Percentiles rank a stretch among this genome's conserved stretches.
These are phyloP conservation scores for Caenorhabditis virilis DNA, from an alignment of 2,888 invertebrate species.

Conservation along the genomic window DNA sequence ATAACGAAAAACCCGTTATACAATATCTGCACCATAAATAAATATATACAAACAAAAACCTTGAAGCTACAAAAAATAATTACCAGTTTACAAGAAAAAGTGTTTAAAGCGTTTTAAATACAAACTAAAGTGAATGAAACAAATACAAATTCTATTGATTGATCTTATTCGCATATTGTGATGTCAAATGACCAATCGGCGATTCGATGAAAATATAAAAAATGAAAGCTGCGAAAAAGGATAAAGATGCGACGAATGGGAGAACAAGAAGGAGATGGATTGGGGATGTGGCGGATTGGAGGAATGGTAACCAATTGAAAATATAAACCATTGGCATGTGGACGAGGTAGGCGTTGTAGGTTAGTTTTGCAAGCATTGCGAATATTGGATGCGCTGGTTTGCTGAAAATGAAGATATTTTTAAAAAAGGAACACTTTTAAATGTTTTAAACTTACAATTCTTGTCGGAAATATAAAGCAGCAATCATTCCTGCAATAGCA, in stretches of 20 bases:
- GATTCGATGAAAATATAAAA: conserved; percentile 64
- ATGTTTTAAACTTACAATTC: conserved; percentile 32
- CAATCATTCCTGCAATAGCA: conserved; percentile 56
- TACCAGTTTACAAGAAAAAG: background rate
- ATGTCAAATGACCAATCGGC: conserved; percentile 40
- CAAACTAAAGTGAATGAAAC: background rate
- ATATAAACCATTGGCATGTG: conserved; percentile 67
- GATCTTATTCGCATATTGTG: conserved; percentile 22
- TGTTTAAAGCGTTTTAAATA: conserved; percentile 1
- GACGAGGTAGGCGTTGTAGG: conserved; percentile 62
- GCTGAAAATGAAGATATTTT: conserved; percentile 35
- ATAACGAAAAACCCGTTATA: no score
- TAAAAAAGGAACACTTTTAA: background rate
- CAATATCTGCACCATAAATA: no score
- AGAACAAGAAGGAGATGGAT: conserved; percentile 56
- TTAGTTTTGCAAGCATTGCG: conserved; percentile 59
- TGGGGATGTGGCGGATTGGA: conserved; percentile 57
- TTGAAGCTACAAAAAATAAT: background rate
- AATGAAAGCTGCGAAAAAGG: conserved; percentile 56
- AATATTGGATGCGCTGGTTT: conserved; percentile 40
- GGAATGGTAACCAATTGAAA: conserved; percentile 58
- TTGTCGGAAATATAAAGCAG: conserved; percentile 40
- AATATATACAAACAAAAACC: background rate
- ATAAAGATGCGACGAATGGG: conserved; percentile 55
- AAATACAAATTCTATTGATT: conserved; percentile 7